Base-by-base conservation (phyloP, 2,113 vertebrate genomes). In the Lepus timidus region DNA sequence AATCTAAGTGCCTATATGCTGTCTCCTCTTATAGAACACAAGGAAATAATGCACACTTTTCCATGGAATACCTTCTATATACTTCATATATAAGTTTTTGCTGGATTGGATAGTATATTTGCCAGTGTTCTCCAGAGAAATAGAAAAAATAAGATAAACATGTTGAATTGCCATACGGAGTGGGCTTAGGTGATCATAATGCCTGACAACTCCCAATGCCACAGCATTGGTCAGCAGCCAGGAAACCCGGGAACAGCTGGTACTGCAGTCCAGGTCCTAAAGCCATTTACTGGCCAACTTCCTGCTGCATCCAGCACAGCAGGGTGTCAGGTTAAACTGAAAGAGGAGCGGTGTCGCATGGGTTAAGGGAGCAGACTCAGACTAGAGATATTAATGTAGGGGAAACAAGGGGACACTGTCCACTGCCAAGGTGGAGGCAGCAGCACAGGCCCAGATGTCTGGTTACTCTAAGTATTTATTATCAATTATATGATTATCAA, bases 221-320 rank as follows among this genome's bases (percentile, higher is more conserved):
- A 0, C 14, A 73, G 20, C 1, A 2, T 65, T 10, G 2, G 0
- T 9, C 23, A 39, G 29, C 55, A 68, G 12, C 19, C 4, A 31
- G 5, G 39, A 52, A 27, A 61, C 13, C 29, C 25, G 73, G 29
- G 10, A 81, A n/a, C 51, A 68, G 8, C 12, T 11, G 4, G 16
- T 64, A 1, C 6, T 70, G 5, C 0, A 81, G 27, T n/a, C 65
- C 23, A 75, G 11, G n/a, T 51, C 20, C 23, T 12, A 70, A 67
- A 2, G 8, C 4, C 33, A 9, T 86, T 11, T 84, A 17, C 33
- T 29, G 16, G 3, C 19, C 83, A 76, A 75, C 49, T 90, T 39
- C 20, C 20, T 29, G 73, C 25, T 12, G 22, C 0, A 58, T 78
- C 25, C 44, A 8, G 44, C 44, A 44, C 44, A 44, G 44, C 44